A percentile compares a stretch with the other conserved stretches of the same genome.
phyloP scores from a whole-genome alignment of 2,113 vertebrate species.

The Solea senegalensis region DNA sequence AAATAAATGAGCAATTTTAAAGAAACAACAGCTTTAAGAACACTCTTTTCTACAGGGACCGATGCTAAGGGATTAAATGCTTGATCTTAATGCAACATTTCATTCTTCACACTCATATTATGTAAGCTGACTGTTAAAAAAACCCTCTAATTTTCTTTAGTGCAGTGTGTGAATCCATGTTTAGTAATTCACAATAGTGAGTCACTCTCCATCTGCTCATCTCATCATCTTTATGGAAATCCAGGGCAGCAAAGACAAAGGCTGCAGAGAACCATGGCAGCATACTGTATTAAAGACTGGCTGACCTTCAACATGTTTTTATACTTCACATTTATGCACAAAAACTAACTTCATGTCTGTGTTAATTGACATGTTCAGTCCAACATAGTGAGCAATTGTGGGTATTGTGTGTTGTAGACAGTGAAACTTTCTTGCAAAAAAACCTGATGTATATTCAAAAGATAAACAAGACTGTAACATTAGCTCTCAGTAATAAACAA shows the following conservation, averaged over 20 bases:
- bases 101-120: neutral
- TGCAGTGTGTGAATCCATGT: neutral
- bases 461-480: too few relatives aligned
- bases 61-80: neutral
- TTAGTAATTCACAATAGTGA: neutral
- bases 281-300: neutral
- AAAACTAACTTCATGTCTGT: neutral
- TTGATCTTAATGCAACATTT: constrained; percentile 21
- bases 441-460: too few relatives aligned
- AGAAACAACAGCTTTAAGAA: too few relatives aligned
- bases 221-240: neutral
- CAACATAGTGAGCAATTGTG: neutral
- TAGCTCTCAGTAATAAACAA: neutral
- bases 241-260: neutral
- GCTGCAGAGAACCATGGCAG: neutral
- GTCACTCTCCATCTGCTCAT: neutral
- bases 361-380: neutral
- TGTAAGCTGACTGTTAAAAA: neutral
- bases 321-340: neutral
- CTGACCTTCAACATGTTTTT: neutral
- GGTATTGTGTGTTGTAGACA: too few relatives aligned
- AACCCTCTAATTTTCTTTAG: neutral
- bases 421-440: too few relatives aligned
- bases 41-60: too few relatives aligned
- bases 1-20: neutral